Percentiles rank a stretch among this genome's conserved stretches.
Evolutionary conservation across 2,113 vertebrate genomes (phyloP).

Genomic region (Crotophaga sulcirostris): DNA sequence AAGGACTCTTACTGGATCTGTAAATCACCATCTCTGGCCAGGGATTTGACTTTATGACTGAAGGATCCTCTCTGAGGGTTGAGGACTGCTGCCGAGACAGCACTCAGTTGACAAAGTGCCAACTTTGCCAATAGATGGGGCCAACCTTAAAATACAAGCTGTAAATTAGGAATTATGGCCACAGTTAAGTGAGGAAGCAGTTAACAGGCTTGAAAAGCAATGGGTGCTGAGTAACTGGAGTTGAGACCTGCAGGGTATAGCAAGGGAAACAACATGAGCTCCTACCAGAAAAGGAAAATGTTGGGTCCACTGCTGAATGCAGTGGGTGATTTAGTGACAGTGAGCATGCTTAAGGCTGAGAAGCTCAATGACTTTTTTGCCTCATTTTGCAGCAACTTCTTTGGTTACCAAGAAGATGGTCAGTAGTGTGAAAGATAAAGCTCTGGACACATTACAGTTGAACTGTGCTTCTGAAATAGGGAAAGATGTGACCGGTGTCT

Average conservation of each 20-base stretch:
- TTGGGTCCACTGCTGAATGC: neutral
- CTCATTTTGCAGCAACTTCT: neutral
- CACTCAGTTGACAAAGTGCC: neutral
- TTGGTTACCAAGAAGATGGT: neutral
- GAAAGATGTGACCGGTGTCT: no score
- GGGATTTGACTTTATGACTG: neutral
- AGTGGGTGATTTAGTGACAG: neutral
- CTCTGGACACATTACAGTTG: neutral
- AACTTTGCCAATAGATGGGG: neutral
- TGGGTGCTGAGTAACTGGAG: neutral
- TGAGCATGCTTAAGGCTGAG: fast-evolving
- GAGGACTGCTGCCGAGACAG: neutral
- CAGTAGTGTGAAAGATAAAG: neutral
- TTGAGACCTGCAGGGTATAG: neutral
- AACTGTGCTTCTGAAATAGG: neutral
- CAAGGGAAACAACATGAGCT: neutral
- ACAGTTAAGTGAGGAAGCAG: neutral
- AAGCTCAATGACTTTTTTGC: neutral
- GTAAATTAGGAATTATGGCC: neutral
- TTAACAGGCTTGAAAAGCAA: neutral
- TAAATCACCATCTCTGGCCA: neutral
- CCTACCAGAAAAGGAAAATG: neutral
- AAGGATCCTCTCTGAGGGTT: neutral
- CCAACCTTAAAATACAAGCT: neutral
- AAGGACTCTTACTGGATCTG: neutral